Evolutionary conservation across 2,797 vertebrate species (phyloP).

Genomic region (Sarcoramphus papa): DNA sequence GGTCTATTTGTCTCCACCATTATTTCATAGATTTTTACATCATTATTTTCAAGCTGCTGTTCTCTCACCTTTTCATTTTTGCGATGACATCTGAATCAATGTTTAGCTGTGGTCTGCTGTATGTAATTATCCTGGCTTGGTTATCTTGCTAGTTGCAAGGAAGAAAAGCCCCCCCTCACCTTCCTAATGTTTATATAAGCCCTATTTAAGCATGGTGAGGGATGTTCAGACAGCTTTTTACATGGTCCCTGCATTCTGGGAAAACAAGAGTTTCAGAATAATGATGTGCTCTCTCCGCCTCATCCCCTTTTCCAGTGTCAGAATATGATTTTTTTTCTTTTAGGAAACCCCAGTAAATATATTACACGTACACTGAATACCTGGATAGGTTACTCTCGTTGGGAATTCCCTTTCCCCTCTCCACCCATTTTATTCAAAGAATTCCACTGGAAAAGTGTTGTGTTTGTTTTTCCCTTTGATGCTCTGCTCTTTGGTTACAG

Average conservation of each 20-base stretch:
- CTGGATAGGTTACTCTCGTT: not conserved
- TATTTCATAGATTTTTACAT: not conserved
- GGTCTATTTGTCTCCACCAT: not conserved
- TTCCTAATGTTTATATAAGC: not conserved
- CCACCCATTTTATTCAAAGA: not conserved
- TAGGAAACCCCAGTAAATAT: not conserved
- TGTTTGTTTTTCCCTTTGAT: not conserved
- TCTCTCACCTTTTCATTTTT: not conserved
- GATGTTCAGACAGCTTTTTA: not conserved
- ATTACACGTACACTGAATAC: accelerated
- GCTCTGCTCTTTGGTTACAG: not conserved
- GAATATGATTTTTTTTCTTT: not conserved
- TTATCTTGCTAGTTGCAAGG: not conserved
- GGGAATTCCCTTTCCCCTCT: not conserved
- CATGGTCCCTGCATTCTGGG: not conserved
- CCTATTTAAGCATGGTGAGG: not conserved
- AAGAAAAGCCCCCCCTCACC: not conserved
- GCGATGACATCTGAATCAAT: not conserved
- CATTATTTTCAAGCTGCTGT: not conserved
- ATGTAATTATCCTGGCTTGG: slow-evolving; percentile 7
- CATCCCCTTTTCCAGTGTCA: not conserved
- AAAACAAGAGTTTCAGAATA: not conserved
- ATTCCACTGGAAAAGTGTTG: not conserved
- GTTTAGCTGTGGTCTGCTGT: not conserved
- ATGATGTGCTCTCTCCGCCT: not conserved